phyloP scores from a whole-genome alignment of 2,888 invertebrate species.

The Dicyrtomina minuta region DNA sequence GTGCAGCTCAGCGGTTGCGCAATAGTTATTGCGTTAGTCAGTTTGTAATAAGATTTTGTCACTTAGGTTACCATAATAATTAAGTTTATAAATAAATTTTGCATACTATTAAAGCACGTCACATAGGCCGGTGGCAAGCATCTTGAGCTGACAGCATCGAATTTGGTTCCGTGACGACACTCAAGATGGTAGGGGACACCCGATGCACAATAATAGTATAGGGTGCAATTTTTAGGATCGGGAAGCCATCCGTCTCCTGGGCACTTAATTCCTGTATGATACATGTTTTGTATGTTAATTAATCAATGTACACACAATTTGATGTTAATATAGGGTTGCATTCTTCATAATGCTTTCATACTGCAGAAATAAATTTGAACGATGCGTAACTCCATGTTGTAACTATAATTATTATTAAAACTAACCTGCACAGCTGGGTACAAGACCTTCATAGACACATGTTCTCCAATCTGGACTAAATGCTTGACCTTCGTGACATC shows the following conservation, averaged over 20 bases:
- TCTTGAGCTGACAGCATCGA: not conserved
- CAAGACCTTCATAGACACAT: not conserved
- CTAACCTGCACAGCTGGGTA: not conserved
- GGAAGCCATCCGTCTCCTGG: not conserved
- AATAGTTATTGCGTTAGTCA: not conserved
- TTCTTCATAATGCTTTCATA: not conserved
- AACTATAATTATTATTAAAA: not conserved
- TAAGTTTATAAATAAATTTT: too few relatives aligned
- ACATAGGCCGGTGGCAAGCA: not conserved
- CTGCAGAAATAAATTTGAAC: not conserved
- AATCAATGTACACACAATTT: not conserved
- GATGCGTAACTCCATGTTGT: not conserved
- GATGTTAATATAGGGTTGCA: too few relatives aligned
- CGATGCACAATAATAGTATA: not conserved
- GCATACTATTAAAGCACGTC: not conserved
- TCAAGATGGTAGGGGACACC: not conserved
- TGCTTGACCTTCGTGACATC: not conserved
- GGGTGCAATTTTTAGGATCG: not conserved
- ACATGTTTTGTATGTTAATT: too few relatives aligned
- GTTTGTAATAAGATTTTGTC: too few relatives aligned
- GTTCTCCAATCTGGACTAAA: not conserved
- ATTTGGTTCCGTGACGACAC: not conserved
- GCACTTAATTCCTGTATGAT: not conserved
- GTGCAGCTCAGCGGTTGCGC: not conserved
- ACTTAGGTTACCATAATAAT: too few relatives aligned